Conservation (phyloP, 2,888 invertebrate genomes). For the Athalia rosae region DNA sequence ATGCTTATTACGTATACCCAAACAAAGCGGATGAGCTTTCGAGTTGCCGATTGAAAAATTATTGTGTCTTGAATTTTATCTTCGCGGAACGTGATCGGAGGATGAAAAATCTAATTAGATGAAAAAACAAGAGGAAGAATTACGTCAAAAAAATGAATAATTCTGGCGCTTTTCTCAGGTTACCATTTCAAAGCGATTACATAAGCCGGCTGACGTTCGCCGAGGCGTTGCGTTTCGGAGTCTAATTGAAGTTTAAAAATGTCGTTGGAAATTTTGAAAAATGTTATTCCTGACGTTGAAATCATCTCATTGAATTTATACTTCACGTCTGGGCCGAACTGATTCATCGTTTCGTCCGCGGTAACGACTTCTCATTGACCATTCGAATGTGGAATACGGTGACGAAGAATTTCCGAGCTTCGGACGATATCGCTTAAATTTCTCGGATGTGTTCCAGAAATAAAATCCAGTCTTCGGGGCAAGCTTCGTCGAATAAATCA, state of each 20-base stretch:
- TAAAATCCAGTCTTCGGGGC: constrained; percentile 1
- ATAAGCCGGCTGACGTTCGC: no score
- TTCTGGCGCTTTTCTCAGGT: not conserved
- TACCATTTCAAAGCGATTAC: no score
- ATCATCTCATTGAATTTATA: constrained; percentile 20
- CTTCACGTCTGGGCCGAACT: not conserved
- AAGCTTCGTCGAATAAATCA: constrained; percentile 42
- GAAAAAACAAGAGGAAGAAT: not conserved
- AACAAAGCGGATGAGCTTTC: not conserved
- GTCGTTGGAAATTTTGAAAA: no score
- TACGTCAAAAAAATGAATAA: not conserved
- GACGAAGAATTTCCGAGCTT: constrained; percentile 16
- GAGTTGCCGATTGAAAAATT: constrained; percentile 24
- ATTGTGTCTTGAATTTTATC: constrained; percentile 7
- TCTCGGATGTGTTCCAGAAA: not conserved
- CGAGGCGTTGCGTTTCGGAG: no score
- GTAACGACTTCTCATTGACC: constrained; percentile 11
- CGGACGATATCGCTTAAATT: constrained; percentile 28
- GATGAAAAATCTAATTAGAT: not conserved
- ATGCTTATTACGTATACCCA: not conserved
- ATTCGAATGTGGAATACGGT: not conserved
- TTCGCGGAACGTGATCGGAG: constrained; percentile 13
- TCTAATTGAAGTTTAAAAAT: no score
- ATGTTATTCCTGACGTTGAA: no score
- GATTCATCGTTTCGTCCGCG: constrained; percentile 26